A percentile compares a stretch with the other conserved stretches of the same genome.
Conservation (phyloP, 2,888 invertebrate species). For the Gortyna flavago region DNA sequence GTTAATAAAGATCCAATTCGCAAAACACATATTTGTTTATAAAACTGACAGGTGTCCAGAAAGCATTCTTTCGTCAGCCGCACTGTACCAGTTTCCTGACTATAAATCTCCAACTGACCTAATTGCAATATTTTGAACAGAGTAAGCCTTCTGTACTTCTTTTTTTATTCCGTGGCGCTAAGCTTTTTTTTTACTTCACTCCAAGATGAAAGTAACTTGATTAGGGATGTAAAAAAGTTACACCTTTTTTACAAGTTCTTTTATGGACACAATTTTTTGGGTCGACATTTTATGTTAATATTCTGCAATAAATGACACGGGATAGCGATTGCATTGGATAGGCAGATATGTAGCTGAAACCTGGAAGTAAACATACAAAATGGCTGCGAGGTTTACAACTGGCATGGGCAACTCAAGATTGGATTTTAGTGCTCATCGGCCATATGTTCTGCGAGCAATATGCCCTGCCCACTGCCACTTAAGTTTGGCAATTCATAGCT, state of each 20-base stretch:
- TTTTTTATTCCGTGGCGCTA: not conserved
- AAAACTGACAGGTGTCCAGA: too few species aligned
- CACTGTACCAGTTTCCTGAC: not conserved
- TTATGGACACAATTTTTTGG: conserved; percentile 18
- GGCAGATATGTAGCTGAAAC: not conserved
- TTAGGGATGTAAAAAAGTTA: conserved; percentile 48
- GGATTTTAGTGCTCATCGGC: not conserved
- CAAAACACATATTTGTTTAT: too few species aligned
- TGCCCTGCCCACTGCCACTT: too few species aligned
- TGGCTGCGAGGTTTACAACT: too few species aligned
- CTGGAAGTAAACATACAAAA: not conserved
- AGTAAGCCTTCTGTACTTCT: not conserved
- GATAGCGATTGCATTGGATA: not conserved
- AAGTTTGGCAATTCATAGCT: too few species aligned
- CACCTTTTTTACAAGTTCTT: conserved; percentile 39
- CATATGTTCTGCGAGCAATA: too few species aligned
- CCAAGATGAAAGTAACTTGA: conserved; percentile 38
- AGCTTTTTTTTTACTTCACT: conserved; percentile 30
- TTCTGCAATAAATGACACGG: not conserved
- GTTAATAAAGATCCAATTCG: too few species aligned
- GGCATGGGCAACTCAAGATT: not conserved
- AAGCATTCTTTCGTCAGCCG: too few species aligned
- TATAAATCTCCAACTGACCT: not conserved
- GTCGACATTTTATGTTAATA: not conserved
- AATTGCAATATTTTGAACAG: not conserved